Evolutionary conservation across 1,140 invertebrate species (phyloP), one percentile per base, ranked within the genome.

Genomic region (Hycleus cichorii): DNA sequence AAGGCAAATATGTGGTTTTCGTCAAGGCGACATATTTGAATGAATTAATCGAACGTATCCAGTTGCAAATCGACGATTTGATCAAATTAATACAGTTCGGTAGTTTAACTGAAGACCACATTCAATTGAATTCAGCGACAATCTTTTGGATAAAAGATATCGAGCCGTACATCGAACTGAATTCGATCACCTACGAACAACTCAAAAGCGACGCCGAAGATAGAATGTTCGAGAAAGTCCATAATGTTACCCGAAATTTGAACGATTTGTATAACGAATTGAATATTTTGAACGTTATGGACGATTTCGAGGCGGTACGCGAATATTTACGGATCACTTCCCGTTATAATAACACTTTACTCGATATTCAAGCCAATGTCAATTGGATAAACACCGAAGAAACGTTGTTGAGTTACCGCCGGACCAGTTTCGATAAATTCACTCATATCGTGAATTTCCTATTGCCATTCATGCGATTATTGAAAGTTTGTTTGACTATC

Each of bases 361-460:
- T 83, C 62, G 82, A 84, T 48, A 85, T 89, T 59, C 80, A 87
- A 62, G 80, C 85, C 59, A 78, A 85, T 63, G 84, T 91, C 24
- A 68, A 77, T 3, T 94, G 90, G 91, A 91, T 95, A 42, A 94
- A 94, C 75, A 84, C 86, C 65, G 92, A 95, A 79, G 92, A 96
- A 80, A 76, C 75, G 7, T 79, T 93, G 2, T 92, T 94, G 66
- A 90, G 92, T 70, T 87, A 91, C 68, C 85, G 86, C 2, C 65
- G 83, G 43, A 84, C 85, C 0, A 72, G 75, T 38, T 96, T 88
- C 74, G 80, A 84, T 4, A 84, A 88, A 58, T 78, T 93, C 27
- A 84, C 87, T 60, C 85, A 91, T 62, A 69, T 88, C 25, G 86
- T 85, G 71, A 80, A 81, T 45, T 83, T 81, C 63, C 77, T 90